Percentiles rank a stretch among this genome's conserved stretches.
phyloP scores from a whole-genome alignment of 2,797 vertebrate genomes.

The Eospalax fontanierii region DNA sequence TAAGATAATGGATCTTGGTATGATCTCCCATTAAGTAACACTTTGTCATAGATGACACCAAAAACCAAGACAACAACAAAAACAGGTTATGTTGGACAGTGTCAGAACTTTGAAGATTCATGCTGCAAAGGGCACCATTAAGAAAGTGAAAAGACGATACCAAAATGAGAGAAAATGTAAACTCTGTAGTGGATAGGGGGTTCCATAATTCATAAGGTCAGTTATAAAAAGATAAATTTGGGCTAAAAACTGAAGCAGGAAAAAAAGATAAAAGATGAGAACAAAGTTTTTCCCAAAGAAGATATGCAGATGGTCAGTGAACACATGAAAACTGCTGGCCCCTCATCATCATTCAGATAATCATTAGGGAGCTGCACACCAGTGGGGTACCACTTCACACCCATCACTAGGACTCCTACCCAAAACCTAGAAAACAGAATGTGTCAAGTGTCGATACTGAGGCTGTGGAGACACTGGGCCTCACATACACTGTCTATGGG shows the following conservation, averaged over 20 bases:
- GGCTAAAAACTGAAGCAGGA: neutral
- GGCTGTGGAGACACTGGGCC: neutral
- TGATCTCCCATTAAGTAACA: neutral
- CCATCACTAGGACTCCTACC: neutral
- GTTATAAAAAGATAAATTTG: neutral
- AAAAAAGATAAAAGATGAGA: neutral
- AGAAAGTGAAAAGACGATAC: slow-evolving; percentile 1
- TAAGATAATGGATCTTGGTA: neutral
- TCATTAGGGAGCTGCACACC: neutral
- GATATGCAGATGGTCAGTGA: neutral
- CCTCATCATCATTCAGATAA: neutral
- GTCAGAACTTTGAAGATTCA: neutral
- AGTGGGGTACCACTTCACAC: neutral
- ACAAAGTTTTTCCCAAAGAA: neutral
- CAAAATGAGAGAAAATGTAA: neutral
- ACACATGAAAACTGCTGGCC: neutral
- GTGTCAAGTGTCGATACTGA: neutral
- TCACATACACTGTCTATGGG: neutral
- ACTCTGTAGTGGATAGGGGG: neutral
- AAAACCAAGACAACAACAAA: neutral
- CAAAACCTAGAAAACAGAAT: neutral
- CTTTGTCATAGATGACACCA: neutral
- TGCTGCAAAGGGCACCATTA: neutral
- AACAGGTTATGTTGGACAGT: neutral
- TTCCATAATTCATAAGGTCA: neutral